Percentiles rank a stretch among this genome's conserved stretches.
Evolutionary conservation across 2,888 invertebrate species (phyloP).

Genomic region (Ashinkailepas kermadecensis): DNA sequence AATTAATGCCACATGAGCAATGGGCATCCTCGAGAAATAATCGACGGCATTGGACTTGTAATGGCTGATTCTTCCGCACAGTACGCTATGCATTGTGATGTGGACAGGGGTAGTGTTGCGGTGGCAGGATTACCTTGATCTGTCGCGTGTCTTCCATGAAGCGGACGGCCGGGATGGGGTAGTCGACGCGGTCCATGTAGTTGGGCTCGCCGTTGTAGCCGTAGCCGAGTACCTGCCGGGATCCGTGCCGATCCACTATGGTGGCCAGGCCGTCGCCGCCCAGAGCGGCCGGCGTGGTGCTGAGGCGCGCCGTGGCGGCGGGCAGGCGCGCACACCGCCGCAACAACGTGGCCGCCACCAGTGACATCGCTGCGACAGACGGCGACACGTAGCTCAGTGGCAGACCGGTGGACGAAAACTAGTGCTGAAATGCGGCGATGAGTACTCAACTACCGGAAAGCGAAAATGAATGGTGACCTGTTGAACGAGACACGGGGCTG

Average conservation of each 20-base stretch:
- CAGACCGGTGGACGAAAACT: too few species aligned
- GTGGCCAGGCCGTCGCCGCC: not conserved
- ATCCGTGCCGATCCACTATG: conserved; percentile 48
- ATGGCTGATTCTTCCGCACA: too few species aligned
- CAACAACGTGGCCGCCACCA: not conserved
- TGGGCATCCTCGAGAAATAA: too few species aligned
- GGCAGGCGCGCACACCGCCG: not conserved
- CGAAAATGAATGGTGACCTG: too few species aligned
- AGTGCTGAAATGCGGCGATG: too few species aligned
- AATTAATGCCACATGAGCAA: too few species aligned
- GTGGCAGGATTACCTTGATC: conserved; percentile 45
- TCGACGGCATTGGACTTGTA: too few species aligned
- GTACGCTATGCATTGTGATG: too few species aligned
- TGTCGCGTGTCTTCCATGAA: conserved; percentile 68
- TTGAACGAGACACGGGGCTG: too few species aligned
- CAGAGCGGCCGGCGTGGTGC: not conserved
- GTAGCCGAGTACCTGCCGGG: conserved; percentile 81
- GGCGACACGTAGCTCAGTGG: too few species aligned
- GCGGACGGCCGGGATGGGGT: conserved; percentile 79
- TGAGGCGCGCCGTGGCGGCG: not conserved
- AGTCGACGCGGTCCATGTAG: conserved; percentile 68
- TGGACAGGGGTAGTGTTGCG: too few species aligned
- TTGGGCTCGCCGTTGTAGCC: conserved; percentile 70
- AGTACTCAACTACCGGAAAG: too few species aligned
- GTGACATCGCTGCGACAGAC: not conserved